phyloP scores from a whole-genome alignment of 1,140 invertebrate species.

The Drosophila persimilis region DNA sequence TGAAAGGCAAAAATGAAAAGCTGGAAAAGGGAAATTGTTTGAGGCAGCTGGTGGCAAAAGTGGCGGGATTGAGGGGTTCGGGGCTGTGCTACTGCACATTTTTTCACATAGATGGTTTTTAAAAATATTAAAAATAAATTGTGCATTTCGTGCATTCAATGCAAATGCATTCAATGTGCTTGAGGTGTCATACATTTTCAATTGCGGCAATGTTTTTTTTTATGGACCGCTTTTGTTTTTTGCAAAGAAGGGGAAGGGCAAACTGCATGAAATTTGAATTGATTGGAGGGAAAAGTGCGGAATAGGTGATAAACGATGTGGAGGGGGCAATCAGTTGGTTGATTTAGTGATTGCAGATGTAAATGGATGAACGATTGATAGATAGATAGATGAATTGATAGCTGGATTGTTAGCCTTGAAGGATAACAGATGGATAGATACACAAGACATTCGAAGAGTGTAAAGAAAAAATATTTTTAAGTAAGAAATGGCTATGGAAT shows the following conservation, averaged over 20 bases:
- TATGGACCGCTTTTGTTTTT: not conserved
- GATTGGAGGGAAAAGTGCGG: constrained; percentile 7
- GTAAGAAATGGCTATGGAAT: too few species aligned
- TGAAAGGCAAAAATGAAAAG: constrained; percentile 18
- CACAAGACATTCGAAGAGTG: too few species aligned
- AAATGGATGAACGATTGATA: too few species aligned
- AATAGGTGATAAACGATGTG: not conserved
- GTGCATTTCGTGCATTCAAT: constrained; percentile 33
- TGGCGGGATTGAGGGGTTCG: not conserved
- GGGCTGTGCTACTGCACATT: constrained; percentile 10
- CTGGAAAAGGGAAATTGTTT: constrained; percentile 6
- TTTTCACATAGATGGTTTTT: constrained; percentile 44
- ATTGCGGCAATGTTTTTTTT: constrained; percentile 13
- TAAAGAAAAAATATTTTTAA: too few species aligned
- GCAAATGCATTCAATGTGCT: constrained; percentile 42
- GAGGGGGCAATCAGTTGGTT: too few species aligned
- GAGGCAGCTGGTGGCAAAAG: not conserved
- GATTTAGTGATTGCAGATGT: too few species aligned
- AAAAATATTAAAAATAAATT: constrained; percentile 58
- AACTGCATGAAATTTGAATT: constrained; percentile 21
- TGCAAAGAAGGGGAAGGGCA: not conserved
- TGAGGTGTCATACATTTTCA: constrained; percentile 53
- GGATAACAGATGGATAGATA: too few species aligned
- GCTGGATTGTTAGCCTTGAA: too few species aligned
- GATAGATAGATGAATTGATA: too few species aligned